These are phyloP conservation scores for Halcyon smyrnensis DNA, from an alignment of 2,797 vertebrate genomes.

Conservation along the genomic window DNA sequence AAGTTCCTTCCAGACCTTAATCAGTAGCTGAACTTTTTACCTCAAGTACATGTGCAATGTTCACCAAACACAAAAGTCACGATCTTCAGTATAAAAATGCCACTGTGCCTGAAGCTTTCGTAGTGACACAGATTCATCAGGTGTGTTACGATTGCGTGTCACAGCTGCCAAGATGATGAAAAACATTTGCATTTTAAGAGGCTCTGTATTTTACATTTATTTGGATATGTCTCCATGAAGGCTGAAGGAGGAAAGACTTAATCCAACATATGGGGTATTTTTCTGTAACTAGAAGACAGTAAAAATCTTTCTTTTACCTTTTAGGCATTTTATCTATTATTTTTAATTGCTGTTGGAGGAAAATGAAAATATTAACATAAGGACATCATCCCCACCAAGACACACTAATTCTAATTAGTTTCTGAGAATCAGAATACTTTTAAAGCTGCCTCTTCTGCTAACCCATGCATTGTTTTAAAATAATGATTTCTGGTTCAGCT, in stretches of 20 bases:
- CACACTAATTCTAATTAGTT: neutral
- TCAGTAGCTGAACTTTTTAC: neutral
- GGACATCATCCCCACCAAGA: neutral
- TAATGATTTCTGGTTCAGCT: neutral
- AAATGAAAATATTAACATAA: neutral
- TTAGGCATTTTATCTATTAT: neutral
- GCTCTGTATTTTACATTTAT: neutral
- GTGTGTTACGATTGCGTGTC: rapidly evolving
- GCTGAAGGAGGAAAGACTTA: neutral
- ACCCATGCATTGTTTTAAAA: neutral
- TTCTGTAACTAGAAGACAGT: neutral
- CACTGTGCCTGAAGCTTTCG: neutral
- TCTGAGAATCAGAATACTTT: neutral
- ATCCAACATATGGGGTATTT: neutral
- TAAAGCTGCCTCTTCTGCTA: neutral
- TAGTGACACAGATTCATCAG: neutral
- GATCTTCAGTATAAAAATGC: neutral
- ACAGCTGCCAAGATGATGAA: neutral
- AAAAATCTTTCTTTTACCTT: neutral
- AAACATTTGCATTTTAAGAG: neutral
- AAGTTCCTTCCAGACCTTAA: neutral
- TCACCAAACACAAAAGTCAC: neutral
- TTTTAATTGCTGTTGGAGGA: neutral
- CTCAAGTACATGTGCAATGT: rapidly evolving
- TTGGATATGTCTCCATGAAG: neutral